Base-by-base conservation (phyloP, 37 sponge, comb jelly and placozoan species). In the Oopsacas minuta region DNA sequence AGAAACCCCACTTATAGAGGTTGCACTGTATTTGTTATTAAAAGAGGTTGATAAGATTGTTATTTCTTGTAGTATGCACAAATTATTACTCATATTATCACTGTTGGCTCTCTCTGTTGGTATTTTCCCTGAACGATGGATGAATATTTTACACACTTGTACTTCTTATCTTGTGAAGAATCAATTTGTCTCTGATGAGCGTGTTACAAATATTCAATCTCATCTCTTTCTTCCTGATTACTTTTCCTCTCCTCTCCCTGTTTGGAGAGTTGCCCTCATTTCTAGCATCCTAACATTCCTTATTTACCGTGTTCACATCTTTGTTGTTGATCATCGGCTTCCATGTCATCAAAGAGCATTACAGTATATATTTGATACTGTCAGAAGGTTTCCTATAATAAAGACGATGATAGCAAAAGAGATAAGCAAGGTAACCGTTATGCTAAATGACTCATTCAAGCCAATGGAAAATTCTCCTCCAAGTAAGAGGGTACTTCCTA, bases 401-500 rank as follows among this genome's bases (percentile, higher is more conserved):
- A 3, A 34, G 1, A 34, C 32, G 1, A 25, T 61, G 28, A 12
- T 61, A 5, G 1, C 22, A 5, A 61, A 34, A 12, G 75, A 61
- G 28, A 61, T 61, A n/a, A 12, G 28, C 20, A 61, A 61, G 22
- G 75, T 61, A 7, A 61, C 7, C 5, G 75, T n/a, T 10, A n/a
- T 61, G 20, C 5, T 61, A 12, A 34, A 61, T 3, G 75, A 61
- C 1, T 25, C 75, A 25, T 61, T 61, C 75, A 20, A 3, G 20
- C 75, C 22, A 12, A n/a, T 5, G 22, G 30, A 12, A 5, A 12
- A 25, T 61, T 5, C 32, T 5, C 75, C 75, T 5, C 20, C 22
- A 12, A n/a, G 20, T 12, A 61, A 61, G 32, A n/a, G 1, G 75
- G 75, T 61, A n/a, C 86, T 96, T 10, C 97, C 97, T 37, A 84